phyloP scores from a whole-genome alignment of 2,113 vertebrate genomes.

The Oncorhynchus nerka region DNA sequence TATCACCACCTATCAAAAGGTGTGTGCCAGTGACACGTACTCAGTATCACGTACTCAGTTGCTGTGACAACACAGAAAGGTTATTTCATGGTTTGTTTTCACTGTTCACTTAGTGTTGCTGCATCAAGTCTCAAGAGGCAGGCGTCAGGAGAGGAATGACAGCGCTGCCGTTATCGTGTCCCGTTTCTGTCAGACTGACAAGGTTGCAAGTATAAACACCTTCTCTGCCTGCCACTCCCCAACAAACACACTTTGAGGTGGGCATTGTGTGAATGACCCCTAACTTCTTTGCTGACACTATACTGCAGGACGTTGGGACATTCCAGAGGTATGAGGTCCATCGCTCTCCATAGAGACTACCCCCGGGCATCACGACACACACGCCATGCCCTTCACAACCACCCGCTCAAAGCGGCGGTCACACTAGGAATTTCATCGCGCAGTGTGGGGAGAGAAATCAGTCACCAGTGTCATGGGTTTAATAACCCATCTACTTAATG shows the following conservation, averaged over 20 bases:
- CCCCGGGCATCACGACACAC: not conserved
- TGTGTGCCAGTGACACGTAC: not conserved
- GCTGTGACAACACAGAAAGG: slow-evolving; percentile 31
- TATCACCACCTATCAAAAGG: slow-evolving; percentile 41
- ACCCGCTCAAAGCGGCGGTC: slow-evolving; percentile 54
- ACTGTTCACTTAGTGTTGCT: slow-evolving; percentile 2
- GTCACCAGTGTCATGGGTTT: slow-evolving; percentile 47
- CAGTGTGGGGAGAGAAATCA: slow-evolving; percentile 52
- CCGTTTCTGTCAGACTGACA: slow-evolving; percentile 51
- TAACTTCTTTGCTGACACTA: slow-evolving; percentile 1
- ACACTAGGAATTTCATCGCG: slow-evolving; percentile 60
- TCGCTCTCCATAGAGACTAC: slow-evolving; percentile 8
- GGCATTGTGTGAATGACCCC: too few relatives aligned
- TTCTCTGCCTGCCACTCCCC: not conserved
- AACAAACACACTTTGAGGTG: slow-evolving; percentile 11
- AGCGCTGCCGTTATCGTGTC: slow-evolving; percentile 45
- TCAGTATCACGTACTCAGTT: not conserved
- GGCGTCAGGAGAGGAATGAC: slow-evolving; percentile 19
- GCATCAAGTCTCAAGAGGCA: too few relatives aligned
- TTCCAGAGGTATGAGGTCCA: slow-evolving; percentile 21
- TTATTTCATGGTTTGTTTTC: slow-evolving; percentile 38
- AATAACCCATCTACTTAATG: slow-evolving; percentile 40
- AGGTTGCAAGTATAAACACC: slow-evolving; percentile 18
- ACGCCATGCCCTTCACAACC: slow-evolving; percentile 46
- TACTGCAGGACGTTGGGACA: slow-evolving; percentile 15